phyloP scores from a whole-genome alignment of 2,797 vertebrate genomes.

The Pitangus sulphuratus region DNA sequence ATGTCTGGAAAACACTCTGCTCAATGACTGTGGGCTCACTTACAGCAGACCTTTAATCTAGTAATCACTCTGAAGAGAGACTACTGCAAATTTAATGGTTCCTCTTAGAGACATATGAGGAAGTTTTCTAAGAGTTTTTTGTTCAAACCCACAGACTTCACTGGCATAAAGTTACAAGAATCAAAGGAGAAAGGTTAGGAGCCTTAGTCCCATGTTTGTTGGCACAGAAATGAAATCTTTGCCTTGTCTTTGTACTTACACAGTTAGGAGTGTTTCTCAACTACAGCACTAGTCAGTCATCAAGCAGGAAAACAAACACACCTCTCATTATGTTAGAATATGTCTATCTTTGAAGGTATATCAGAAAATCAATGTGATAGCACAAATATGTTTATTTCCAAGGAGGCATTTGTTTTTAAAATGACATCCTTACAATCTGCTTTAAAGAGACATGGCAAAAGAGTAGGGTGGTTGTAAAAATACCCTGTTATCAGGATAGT shows the following conservation, averaged over 20 bases:
- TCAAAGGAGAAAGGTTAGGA: slow-evolving; percentile 49
- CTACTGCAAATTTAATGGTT: slow-evolving; percentile 65
- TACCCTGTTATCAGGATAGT: neutral
- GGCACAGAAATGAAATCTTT: slow-evolving; percentile 54
- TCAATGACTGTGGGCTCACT: slow-evolving; percentile 48
- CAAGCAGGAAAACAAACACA: slow-evolving; percentile 32
- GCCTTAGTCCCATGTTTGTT: slow-evolving; percentile 35
- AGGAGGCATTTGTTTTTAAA: neutral
- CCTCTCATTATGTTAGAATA: neutral
- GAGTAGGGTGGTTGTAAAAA: neutral
- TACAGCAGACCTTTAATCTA: slow-evolving; percentile 67
- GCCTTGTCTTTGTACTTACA: slow-evolving; percentile 15
- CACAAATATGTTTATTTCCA: neutral
- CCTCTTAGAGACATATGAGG: slow-evolving; percentile 38
- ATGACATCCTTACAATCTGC: neutral
- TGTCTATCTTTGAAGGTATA: neutral
- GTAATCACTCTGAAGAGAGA: slow-evolving; percentile 62
- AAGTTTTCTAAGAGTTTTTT: slow-evolving; percentile 24
- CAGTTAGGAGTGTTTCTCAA: neutral
- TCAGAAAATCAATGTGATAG: neutral
- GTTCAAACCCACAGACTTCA: slow-evolving; percentile 26
- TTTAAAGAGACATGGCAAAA: neutral
- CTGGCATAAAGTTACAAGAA: slow-evolving; percentile 56
- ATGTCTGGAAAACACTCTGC: slow-evolving; percentile 43
- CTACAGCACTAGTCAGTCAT: neutral